Conservation (phyloP, 2,797 vertebrate species). For the Masticophis lateralis region DNA sequence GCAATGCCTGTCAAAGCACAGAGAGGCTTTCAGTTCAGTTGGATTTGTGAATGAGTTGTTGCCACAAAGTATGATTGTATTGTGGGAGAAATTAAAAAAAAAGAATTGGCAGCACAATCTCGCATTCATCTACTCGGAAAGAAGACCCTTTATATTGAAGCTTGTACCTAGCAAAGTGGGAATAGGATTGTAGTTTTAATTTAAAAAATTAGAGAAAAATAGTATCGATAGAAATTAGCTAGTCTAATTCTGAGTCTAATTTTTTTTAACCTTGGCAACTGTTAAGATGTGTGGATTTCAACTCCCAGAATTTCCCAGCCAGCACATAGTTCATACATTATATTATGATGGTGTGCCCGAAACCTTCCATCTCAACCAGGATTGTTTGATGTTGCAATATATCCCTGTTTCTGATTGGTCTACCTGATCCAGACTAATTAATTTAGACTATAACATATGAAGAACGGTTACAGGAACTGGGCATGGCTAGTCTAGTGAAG, state of each 20-base stretch:
- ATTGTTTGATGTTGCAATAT: not conserved
- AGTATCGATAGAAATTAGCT: conserved; percentile 7
- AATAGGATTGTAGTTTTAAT: not conserved
- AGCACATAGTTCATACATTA: not conserved
- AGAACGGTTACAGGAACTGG: too few relatives aligned
- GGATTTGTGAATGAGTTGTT: not conserved
- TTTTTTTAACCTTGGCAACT: not conserved
- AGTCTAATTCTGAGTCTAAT: not conserved
- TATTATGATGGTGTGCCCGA: not conserved
- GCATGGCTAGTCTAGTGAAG: too few relatives aligned
- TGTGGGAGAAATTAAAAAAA: not conserved
- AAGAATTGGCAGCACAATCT: not conserved
- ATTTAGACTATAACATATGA: too few relatives aligned
- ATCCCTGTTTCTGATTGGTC: not conserved
- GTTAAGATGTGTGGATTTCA: not conserved
- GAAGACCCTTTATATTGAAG: not conserved
- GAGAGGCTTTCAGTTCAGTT: not conserved
- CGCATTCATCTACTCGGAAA: not conserved
- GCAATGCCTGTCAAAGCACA: not conserved
- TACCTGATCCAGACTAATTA: not conserved
- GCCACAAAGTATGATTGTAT: not conserved
- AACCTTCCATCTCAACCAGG: not conserved
- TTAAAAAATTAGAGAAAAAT: not conserved
- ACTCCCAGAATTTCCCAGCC: not conserved
- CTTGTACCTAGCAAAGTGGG: not conserved